Evolutionary conservation across 2,113 vertebrate species (phyloP).

Genomic region (Psephotus haematonotus): DNA sequence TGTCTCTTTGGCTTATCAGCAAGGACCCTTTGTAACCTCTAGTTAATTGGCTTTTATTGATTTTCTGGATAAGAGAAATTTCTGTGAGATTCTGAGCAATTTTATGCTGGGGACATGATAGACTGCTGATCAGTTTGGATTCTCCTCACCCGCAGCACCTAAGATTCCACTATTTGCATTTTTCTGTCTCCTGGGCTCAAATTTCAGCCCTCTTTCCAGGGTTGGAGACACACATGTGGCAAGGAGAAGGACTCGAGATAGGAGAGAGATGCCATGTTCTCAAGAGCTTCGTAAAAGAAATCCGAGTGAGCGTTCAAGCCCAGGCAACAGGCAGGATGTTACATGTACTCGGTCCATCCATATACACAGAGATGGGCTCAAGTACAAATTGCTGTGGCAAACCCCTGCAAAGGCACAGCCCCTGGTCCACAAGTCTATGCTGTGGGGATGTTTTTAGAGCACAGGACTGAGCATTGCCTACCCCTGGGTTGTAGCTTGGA

Average conservation of each 20-base stretch:
- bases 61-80: constrained; percentile 13
- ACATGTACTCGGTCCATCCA: neutral
- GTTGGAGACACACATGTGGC: neutral
- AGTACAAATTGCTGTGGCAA: neutral
- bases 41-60: constrained; percentile 34
- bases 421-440: neutral
- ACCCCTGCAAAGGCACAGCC: neutral
- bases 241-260: neutral
- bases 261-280: neutral
- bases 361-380: neutral
- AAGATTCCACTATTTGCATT: neutral
- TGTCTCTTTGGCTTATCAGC: constrained; percentile 18
- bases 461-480: neutral
- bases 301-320: neutral
- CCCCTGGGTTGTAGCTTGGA: neutral
- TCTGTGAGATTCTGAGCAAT: neutral
- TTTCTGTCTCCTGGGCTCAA: neutral
- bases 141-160: neutral
- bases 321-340: neutral
- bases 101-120: neutral
- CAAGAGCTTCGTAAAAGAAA: neutral
- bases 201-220: neutral
- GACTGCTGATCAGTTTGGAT: neutral
- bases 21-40: constrained; percentile 17
- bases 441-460: neutral